phyloP scores from a whole-genome alignment of 2,797 vertebrate species.

The Poecilia velifera region DNA sequence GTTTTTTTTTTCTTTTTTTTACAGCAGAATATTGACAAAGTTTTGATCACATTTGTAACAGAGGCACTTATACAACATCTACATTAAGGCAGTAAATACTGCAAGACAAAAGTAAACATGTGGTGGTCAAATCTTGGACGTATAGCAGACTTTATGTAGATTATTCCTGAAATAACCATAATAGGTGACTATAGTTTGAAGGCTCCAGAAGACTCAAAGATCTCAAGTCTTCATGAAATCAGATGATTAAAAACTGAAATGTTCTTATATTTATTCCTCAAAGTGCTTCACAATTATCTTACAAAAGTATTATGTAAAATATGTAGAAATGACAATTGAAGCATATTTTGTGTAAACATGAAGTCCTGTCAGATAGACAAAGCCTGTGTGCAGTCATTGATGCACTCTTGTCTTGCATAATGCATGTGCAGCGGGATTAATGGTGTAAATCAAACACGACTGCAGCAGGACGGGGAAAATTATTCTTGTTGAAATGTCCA shows the following conservation, averaged over 20 bases:
- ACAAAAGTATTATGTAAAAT: neutral
- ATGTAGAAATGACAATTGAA: neutral
- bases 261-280: neutral
- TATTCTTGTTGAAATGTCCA: neutral
- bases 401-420: neutral
- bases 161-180: neutral
- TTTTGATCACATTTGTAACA: neutral
- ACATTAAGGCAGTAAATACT: neutral
- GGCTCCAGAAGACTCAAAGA: neutral
- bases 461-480: neutral
- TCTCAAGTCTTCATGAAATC: neutral
- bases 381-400: neutral
- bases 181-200: neutral
- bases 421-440: neutral
- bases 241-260: neutral
- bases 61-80: neutral
- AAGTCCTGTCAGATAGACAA: neutral
- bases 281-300: neutral
- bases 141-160: neutral
- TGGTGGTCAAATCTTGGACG: neutral
- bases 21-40: no score
- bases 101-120: neutral
- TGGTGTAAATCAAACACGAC: neutral
- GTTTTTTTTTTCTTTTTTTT: no score
- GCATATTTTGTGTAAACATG: neutral